phyloP scores from a whole-genome alignment of 2,888 invertebrate species.

The Heliconius ethilla region DNA sequence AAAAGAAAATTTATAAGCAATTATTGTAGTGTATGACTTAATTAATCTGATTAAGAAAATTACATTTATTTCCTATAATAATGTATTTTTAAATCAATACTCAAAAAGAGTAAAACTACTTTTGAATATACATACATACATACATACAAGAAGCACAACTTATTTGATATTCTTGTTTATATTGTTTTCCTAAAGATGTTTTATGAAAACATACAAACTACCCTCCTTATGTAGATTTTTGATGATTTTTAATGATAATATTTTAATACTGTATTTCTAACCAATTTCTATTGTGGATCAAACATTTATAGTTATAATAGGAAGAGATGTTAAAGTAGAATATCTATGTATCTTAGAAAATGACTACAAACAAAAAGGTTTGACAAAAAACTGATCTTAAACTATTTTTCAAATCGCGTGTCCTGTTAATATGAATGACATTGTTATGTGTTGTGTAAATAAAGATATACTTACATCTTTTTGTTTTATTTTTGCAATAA shows the following conservation, averaged over 20 bases:
- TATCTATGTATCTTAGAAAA: neutral
- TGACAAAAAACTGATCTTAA: constrained; percentile 22
- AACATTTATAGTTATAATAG: neutral
- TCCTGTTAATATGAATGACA: constrained; percentile 55
- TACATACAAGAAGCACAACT: constrained; percentile 19
- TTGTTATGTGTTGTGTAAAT: constrained; percentile 65
- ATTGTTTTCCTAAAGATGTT: constrained; percentile 1
- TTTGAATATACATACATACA: neutral
- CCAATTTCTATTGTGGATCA: neutral
- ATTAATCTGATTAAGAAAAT: neutral
- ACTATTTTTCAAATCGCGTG: constrained; percentile 35
- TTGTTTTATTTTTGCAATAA: constrained; percentile 18
- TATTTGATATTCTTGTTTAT: constrained; percentile 24
- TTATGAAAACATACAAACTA: neutral
- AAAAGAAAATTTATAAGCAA: neutral
- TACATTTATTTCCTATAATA: constrained; percentile 10
- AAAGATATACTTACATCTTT: constrained; percentile 53
- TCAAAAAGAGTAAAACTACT: constrained; percentile 7
- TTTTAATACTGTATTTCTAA: constrained; percentile 10
- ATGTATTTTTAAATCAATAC: constrained; percentile 14
- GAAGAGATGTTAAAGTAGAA: neutral
- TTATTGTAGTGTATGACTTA: neutral
- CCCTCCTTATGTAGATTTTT: constrained; percentile 4
- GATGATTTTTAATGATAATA: constrained; percentile 6
- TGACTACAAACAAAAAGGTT: neutral